Conservation (phyloP, 2,113 vertebrate species). For the Rhinolophus ferrumequinum region DNA sequence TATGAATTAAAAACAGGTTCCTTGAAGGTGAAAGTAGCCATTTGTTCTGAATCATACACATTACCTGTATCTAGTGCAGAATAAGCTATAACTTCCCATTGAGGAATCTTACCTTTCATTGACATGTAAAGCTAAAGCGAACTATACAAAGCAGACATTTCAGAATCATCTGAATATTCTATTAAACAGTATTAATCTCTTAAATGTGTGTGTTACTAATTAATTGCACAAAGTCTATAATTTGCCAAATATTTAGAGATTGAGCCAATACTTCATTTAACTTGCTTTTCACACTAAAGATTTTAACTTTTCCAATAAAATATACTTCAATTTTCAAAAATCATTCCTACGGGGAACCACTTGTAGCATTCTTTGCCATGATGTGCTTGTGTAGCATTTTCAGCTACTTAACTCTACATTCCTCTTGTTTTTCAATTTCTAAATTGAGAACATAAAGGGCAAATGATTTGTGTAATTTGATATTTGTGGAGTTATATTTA, state of each 20-base stretch:
- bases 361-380: constrained; percentile 18
- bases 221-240: constrained; percentile 50
- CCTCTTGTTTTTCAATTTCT: constrained; percentile 61
- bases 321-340: constrained; percentile 51
- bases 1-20: constrained; percentile 20
- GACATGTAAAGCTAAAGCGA: constrained; percentile 24
- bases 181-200: constrained; percentile 40
- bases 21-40: constrained; percentile 23
- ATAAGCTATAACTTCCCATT: constrained; percentile 36
- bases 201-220: constrained; percentile 35
- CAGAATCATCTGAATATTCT: constrained; percentile 7
- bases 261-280: constrained; percentile 43
- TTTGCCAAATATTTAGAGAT: constrained; percentile 33
- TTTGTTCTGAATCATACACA: not conserved
- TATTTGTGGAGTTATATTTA: constrained; percentile 48
- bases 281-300: constrained; percentile 38
- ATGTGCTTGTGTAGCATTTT: constrained; percentile 33
- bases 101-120: constrained; percentile 10
- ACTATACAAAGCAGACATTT: not conserved
- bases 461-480: constrained; percentile 43
- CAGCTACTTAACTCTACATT: constrained; percentile 36
- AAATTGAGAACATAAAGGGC: constrained; percentile 53
- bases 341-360: constrained; percentile 16
- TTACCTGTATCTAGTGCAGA: constrained; percentile 57
- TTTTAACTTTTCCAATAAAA: constrained; percentile 44